Conservation (phyloP, 2,797 vertebrate genomes). For the Cynodonichthys magdalenae region DNA sequence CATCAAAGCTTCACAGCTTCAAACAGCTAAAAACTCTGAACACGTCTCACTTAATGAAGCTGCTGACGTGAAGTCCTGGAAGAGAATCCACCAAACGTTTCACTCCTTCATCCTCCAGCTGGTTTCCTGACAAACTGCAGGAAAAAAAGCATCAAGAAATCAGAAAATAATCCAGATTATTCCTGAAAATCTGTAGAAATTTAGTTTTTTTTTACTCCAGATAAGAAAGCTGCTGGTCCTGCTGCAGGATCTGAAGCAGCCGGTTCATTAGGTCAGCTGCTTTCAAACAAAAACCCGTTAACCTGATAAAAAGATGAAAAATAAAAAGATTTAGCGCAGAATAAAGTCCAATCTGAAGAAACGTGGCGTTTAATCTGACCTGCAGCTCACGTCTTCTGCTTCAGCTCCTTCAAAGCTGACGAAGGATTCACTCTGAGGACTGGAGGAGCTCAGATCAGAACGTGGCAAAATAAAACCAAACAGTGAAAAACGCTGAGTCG, state of each 20-base stretch:
- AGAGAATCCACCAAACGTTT: conserved; percentile 74
- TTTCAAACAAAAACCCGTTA: conserved; percentile 77
- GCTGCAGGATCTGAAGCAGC: conserved; percentile 77
- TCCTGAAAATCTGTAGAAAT: neutral
- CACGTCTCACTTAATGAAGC: conserved; percentile 82
- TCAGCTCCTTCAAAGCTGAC: conserved; percentile 59
- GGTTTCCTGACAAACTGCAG: conserved; percentile 85
- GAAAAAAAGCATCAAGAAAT: neutral
- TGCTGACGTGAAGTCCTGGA: conserved; percentile 69
- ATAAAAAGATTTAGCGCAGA: neutral
- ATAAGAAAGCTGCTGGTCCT: conserved; percentile 69
- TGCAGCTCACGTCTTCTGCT: conserved; percentile 65
- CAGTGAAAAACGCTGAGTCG: neutral
- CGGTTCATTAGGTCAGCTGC: conserved; percentile 54
- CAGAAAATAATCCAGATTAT: neutral
- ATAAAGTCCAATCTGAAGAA: no score
- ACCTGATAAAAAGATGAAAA: conserved; percentile 61
- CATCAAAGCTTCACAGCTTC: neutral
- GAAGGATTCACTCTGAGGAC: conserved; percentile 65
- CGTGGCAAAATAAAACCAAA: neutral
- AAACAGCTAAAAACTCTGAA: neutral
- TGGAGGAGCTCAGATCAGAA: conserved; percentile 30
- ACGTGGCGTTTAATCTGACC: conserved; percentile 45
- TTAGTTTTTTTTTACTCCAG: conserved; percentile 83
- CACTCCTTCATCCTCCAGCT: conserved; percentile 81